phyloP scores from a whole-genome alignment of 2,113 vertebrate species.

The Ictalurus punctatus region DNA sequence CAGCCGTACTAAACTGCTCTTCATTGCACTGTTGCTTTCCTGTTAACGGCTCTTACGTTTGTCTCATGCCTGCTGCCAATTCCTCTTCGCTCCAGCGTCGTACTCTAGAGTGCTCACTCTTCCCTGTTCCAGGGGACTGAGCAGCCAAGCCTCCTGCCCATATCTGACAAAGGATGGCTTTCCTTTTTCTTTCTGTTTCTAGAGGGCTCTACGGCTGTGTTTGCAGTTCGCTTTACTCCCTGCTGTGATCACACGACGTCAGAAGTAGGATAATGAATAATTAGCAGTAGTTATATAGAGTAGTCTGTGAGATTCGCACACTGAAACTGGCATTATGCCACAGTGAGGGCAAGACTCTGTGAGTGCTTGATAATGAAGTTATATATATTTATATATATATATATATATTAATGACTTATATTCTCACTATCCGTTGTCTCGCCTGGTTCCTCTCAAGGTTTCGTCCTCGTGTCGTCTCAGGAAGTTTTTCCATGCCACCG shows the following conservation, averaged over 20 bases:
- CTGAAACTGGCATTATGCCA: neutral
- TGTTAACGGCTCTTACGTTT: neutral
- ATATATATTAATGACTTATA: neutral
- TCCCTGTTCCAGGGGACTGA: neutral
- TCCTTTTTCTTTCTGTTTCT: neutral
- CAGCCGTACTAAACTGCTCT: neutral
- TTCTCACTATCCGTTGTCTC: neutral
- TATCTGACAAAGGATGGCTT: conserved; percentile 1
- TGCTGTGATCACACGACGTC: neutral
- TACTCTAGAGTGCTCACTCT: neutral
- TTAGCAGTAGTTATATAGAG: neutral
- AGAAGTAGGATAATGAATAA: neutral
- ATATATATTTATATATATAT: no score
- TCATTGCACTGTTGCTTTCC: neutral
- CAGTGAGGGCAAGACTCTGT: neutral
- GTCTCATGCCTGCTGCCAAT: neutral
- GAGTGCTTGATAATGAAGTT: neutral
- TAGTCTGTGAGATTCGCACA: neutral
- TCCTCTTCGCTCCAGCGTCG: neutral
- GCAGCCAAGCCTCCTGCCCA: neutral
- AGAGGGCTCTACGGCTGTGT: neutral
- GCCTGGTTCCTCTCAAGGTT: neutral
- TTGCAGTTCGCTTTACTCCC: neutral
- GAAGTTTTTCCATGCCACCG: neutral
- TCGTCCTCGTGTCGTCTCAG: neutral